Percentiles rank a stretch among this genome's conserved stretches.
Conservation (phyloP, 2,113 vertebrate species). For the Gallinago undulata region DNA sequence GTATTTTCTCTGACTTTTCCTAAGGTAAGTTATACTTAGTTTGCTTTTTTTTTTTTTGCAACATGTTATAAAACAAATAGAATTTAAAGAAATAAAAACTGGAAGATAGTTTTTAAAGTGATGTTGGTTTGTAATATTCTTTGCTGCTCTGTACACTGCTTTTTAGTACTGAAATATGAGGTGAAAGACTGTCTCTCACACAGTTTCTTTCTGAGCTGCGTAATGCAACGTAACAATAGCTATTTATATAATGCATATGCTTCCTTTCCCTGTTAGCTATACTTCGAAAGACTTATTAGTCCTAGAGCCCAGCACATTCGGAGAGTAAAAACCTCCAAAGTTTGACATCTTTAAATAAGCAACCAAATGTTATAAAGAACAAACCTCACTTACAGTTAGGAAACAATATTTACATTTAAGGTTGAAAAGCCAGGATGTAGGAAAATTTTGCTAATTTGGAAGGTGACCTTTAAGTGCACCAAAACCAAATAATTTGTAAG, state of each 20-base stretch:
- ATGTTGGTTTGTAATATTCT: background rate
- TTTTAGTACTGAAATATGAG: conserved; percentile 14
- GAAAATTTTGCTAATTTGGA: conserved; percentile 87
- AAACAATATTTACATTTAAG: conserved; percentile 88
- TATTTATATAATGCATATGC: conserved; percentile 65
- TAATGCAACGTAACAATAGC: conserved; percentile 60
- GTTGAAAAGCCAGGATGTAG: conserved; percentile 85
- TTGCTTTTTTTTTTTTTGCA: background rate
- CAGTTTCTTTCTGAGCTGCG: conserved; percentile 43
- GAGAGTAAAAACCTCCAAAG: conserved; percentile 68
- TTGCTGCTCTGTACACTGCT: background rate
- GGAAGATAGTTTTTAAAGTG: background rate
- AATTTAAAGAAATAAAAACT: background rate
- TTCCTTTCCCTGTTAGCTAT: conserved; percentile 62
- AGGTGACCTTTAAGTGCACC: conserved; percentile 84
- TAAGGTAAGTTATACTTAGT: background rate
- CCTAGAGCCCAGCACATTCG: conserved; percentile 42
- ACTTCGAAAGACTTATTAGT: conserved; percentile 70
- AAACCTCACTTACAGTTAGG: conserved; percentile 84
- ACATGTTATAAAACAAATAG: background rate
- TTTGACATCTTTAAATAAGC: conserved; percentile 84
- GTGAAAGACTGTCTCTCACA: background rate
- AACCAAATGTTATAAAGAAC: conserved; percentile 76
- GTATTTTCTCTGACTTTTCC: conserved; percentile 1
- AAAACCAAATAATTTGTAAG: conserved; percentile 86